These are phyloP conservation scores for Platysternon megacephalum DNA, from an alignment of 2,113 vertebrate species.

Conservation along the genomic window DNA sequence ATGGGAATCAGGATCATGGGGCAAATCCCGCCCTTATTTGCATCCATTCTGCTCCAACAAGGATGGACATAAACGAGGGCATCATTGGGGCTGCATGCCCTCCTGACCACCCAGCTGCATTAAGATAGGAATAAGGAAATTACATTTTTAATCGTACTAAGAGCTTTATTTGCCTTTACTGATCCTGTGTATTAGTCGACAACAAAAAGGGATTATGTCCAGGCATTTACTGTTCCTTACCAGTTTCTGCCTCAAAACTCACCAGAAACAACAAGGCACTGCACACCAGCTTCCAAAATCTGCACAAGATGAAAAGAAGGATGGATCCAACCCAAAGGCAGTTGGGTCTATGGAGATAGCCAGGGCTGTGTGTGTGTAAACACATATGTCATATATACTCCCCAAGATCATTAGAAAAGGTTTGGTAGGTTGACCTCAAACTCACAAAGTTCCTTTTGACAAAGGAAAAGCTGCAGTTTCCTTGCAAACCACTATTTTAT, in stretches of 20 bases:
- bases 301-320: background rate
- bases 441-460: background rate
- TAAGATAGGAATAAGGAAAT: constrained; percentile 13
- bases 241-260: background rate
- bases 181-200: background rate
- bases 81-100: background rate
- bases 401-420: background rate
- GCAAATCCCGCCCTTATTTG: background rate
- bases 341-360: background rate
- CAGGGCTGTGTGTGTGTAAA: background rate
- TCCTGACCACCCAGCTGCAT: background rate
- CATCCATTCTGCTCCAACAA: too few relatives aligned
- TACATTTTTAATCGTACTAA: background rate
- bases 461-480: background rate
- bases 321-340: background rate
- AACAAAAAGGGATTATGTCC: background rate
- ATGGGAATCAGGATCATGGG: background rate
- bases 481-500: background rate
- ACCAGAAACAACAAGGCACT: background rate
- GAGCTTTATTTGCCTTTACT: background rate
- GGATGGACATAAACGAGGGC: background rate
- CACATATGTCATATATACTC: background rate
- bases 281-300: background rate
- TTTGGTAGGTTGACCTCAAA: too few relatives aligned
- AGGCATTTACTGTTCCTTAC: background rate